Conservation (phyloP, 1,140 invertebrate genomes). For the Drosophila watanabei region DNA sequence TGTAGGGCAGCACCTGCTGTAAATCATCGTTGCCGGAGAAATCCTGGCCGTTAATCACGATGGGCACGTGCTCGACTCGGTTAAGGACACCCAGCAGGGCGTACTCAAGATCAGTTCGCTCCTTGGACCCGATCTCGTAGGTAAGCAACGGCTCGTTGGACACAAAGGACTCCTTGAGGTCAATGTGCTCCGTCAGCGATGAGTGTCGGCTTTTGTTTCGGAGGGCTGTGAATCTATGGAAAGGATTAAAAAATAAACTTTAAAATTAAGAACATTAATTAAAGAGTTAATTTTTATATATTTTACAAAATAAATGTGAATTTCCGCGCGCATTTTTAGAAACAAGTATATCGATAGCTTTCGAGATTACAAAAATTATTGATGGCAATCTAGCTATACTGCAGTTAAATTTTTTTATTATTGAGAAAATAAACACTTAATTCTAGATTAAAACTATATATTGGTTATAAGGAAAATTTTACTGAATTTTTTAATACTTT, state of each 20-base stretch:
- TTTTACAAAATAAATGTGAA: background rate
- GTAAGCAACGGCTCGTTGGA: constrained; percentile 92
- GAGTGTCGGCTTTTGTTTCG: background rate
- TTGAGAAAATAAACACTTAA: too few species aligned
- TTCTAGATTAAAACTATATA: too few species aligned
- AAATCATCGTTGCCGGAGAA: constrained; percentile 87
- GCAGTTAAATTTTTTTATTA: too few species aligned
- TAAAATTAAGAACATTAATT: too few species aligned
- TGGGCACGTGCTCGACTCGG: constrained; percentile 92
- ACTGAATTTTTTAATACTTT: too few species aligned
- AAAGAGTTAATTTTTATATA: background rate
- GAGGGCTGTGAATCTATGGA: background rate
- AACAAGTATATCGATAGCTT: background rate
- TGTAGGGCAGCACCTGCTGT: constrained; percentile 48
- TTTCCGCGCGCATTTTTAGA: background rate
- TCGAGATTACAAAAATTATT: too few species aligned
- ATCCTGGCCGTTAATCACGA: constrained; percentile 95
- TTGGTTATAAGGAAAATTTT: too few species aligned
- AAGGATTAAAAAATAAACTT: too few species aligned
- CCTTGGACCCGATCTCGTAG: constrained; percentile 93
- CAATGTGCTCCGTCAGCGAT: constrained; percentile 39
- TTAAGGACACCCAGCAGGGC: constrained; percentile 87
- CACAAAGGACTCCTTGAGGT: constrained; percentile 26
- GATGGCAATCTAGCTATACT: background rate
- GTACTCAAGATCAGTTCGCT: constrained; percentile 91